Evolutionary conservation across 2,888 invertebrate genomes (phyloP).

Genomic region (Oithona nana): DNA sequence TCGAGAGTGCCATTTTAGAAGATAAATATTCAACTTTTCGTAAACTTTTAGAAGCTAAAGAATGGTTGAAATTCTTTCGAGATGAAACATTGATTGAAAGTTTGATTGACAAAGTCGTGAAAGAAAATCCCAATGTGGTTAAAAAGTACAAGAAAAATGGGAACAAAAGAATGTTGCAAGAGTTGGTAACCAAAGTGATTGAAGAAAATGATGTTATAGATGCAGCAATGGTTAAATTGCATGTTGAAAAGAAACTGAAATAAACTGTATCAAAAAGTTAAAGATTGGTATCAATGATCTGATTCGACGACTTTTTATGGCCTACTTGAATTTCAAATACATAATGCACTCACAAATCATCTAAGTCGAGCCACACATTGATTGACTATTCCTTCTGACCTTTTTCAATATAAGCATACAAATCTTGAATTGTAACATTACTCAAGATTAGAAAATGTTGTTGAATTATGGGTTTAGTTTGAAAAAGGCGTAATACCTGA

Average conservation of each 20-base stretch:
- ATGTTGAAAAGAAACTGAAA: not conserved
- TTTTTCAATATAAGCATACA: too few relatives aligned
- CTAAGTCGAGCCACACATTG: too few relatives aligned
- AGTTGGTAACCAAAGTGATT: not conserved
- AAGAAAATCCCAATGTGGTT: not conserved
- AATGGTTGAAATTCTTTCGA: not conserved
- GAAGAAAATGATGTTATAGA: not conserved
- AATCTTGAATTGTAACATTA: too few relatives aligned
- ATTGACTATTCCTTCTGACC: too few relatives aligned
- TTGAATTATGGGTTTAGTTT: too few relatives aligned
- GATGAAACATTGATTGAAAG: not conserved
- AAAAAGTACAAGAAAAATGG: not conserved
- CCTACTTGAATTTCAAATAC: too few relatives aligned
- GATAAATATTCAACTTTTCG: not conserved
- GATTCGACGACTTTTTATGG: too few relatives aligned
- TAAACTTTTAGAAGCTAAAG: not conserved
- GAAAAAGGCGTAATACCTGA: too few relatives aligned
- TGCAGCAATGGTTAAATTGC: not conserved
- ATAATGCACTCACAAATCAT: too few relatives aligned
- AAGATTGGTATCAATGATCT: too few relatives aligned
- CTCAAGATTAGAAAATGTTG: too few relatives aligned
- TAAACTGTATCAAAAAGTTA: too few relatives aligned
- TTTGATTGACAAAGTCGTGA: not conserved
- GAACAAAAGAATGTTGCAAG: not conserved
- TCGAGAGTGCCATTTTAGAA: not conserved